These are phyloP conservation scores for Acleris holmiana DNA, from an alignment of 2,888 invertebrate genomes.

Conservation along the genomic window DNA sequence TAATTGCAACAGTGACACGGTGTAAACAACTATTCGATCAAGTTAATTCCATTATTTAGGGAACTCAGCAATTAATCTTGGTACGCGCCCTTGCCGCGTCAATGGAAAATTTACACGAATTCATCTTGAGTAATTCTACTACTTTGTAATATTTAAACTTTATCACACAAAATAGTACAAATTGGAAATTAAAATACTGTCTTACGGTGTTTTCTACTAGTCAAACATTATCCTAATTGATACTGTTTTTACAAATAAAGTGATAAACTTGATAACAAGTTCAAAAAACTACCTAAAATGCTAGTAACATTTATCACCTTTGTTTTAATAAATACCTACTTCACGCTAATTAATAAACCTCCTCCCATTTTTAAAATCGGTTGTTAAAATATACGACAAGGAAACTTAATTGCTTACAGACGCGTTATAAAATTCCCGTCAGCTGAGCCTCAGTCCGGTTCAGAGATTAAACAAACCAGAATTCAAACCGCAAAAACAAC, in stretches of 20 bases:
- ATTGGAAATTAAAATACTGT: too few species aligned
- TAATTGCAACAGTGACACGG: slow-evolving; percentile 82
- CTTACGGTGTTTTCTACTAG: too few species aligned
- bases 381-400: neutral
- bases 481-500: slow-evolving; percentile 51
- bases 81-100: slow-evolving; percentile 52
- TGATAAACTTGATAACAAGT: too few species aligned
- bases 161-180: too few species aligned
- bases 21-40: slow-evolving; percentile 85
- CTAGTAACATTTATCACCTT: too few species aligned
- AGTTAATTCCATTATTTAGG: slow-evolving; percentile 79
- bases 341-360: neutral
- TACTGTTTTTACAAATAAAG: too few species aligned
- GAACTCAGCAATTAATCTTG: slow-evolving; percentile 74
- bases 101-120: slow-evolving; percentile 35
- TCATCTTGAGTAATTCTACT: neutral
- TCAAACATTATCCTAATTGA: too few species aligned
- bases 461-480: slow-evolving; percentile 45
- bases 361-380: too few species aligned
- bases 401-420: slow-evolving; percentile 23
- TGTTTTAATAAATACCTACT: neutral
- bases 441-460: slow-evolving; percentile 29
- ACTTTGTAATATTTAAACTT: neutral
- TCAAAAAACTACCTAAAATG: too few species aligned
- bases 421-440: slow-evolving; percentile 34